phyloP scores from a whole-genome alignment of 2,888 invertebrate species.

The Escarpia spicata region DNA sequence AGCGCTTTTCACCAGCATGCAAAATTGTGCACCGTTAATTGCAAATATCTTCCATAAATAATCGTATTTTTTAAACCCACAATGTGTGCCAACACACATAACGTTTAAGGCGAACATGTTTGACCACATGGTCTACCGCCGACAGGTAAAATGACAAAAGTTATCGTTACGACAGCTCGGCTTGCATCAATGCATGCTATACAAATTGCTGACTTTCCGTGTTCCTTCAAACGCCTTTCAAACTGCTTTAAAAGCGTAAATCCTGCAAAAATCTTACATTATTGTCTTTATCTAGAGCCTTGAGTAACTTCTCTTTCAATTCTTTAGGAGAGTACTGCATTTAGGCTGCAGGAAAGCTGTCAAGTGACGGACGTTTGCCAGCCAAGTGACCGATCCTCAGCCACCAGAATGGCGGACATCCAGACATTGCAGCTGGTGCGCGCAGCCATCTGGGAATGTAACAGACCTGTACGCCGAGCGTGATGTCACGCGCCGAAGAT shows the following conservation, averaged over 20 bases:
- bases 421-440: slow-evolving; percentile 60
- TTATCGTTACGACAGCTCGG: background rate
- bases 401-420: slow-evolving; percentile 70
- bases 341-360: slow-evolving; percentile 65
- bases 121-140: background rate
- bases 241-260: slow-evolving; percentile 16
- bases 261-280: slow-evolving; percentile 80
- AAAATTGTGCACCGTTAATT: background rate
- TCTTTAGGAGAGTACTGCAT: slow-evolving; percentile 73
- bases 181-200: background rate
- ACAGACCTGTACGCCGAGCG: slow-evolving; percentile 27
- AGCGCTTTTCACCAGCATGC: background rate
- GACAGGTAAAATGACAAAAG: background rate
- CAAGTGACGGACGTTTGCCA: slow-evolving; percentile 67
- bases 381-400: slow-evolving; percentile 66
- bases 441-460: slow-evolving; percentile 62
- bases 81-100: background rate
- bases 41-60: background rate
- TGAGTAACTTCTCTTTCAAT: slow-evolving; percentile 94
- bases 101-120: background rate
- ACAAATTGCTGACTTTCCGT: background rate
- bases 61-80: background rate
- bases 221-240: slow-evolving; percentile 4
- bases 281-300: slow-evolving; percentile 95
- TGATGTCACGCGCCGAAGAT: slow-evolving; percentile 25